Conservation (phyloP, 1,140 invertebrate species). For the Anagrus nilaparvatae region DNA sequence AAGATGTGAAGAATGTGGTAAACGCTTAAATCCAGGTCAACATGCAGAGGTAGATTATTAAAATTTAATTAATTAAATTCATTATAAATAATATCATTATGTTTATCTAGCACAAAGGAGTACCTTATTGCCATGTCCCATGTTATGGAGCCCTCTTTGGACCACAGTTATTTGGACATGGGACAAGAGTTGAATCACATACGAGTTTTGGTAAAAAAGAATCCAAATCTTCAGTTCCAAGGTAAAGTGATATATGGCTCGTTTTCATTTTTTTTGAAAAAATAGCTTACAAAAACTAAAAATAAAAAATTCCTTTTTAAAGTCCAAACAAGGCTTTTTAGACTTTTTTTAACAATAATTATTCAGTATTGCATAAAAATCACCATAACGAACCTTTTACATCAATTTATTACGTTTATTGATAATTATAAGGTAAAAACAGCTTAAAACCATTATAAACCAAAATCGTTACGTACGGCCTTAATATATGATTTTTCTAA, state of each 20-base stretch:
- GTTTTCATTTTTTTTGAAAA: not conserved
- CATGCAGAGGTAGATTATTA: slow-evolving; percentile 64
- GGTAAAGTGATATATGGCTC: slow-evolving; percentile 20
- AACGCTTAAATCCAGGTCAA: slow-evolving; percentile 77
- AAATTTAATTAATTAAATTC: slow-evolving; percentile 1
- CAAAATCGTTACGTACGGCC: no score
- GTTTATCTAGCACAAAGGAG: slow-evolving; percentile 66
- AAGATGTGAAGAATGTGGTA: slow-evolving; percentile 81
- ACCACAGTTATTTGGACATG: slow-evolving; percentile 76
- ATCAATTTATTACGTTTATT: no score
- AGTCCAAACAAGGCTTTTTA: no score
- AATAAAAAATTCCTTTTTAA: no score
- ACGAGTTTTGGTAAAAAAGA: slow-evolving; percentile 71
- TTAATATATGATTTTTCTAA: no score
- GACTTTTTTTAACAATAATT: no score
- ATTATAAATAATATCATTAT: not conserved
- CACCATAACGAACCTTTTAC: no score
- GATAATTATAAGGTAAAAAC: no score
- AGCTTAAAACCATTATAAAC: no score
- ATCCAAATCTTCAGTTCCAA: slow-evolving; percentile 38
- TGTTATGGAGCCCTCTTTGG: slow-evolving; percentile 85
- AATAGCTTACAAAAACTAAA: not conserved
- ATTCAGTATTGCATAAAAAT: no score
- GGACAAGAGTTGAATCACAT: slow-evolving; percentile 75
- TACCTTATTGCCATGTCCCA: slow-evolving; percentile 83